Conservation (phyloP, 2,113 vertebrate species). For the Amphilophus citrinellus region DNA sequence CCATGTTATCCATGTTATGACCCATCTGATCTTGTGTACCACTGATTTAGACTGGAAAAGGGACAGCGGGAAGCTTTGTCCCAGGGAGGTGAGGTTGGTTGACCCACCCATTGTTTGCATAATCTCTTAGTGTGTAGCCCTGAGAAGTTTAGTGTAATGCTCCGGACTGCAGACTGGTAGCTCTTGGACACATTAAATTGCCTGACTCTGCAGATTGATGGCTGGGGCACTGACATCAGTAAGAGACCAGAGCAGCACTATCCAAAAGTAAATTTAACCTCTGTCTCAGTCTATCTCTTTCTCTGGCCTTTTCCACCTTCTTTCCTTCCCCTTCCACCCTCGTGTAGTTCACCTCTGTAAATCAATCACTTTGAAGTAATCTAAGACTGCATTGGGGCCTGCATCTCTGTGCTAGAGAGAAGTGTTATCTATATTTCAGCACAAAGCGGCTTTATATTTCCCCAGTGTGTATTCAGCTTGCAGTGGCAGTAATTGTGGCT, state of each 20-base stretch:
- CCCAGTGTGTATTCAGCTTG: conserved; percentile 45
- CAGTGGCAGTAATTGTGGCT: conserved; percentile 62
- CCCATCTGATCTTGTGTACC: neutral
- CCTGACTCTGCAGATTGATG: conserved; percentile 20
- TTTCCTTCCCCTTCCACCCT: neutral
- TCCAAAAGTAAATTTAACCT: conserved; percentile 34
- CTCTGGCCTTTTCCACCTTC: conserved; percentile 15
- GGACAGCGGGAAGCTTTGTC: neutral
- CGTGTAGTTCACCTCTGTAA: conserved; percentile 38
- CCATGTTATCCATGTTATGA: neutral
- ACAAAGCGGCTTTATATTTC: conserved; percentile 58
- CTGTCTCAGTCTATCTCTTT: conserved; percentile 23
- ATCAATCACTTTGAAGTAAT: conserved; percentile 52
- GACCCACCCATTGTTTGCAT: neutral
- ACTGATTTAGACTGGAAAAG: conserved; percentile 27
- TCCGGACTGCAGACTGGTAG: neutral
- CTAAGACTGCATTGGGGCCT: conserved; percentile 20
- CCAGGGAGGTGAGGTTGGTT: neutral
- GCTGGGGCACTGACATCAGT: conserved; percentile 24
- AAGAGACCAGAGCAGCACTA: neutral
- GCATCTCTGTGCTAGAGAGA: conserved; percentile 22
- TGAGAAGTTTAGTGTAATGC: conserved; percentile 18
- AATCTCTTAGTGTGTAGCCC: conserved; percentile 12
- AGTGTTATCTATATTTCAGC: conserved; percentile 57
- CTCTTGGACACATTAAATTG: conserved; percentile 7